Base-by-base conservation (phyloP, 2,888 invertebrate genomes). In the Syrista parreyssii region DNA sequence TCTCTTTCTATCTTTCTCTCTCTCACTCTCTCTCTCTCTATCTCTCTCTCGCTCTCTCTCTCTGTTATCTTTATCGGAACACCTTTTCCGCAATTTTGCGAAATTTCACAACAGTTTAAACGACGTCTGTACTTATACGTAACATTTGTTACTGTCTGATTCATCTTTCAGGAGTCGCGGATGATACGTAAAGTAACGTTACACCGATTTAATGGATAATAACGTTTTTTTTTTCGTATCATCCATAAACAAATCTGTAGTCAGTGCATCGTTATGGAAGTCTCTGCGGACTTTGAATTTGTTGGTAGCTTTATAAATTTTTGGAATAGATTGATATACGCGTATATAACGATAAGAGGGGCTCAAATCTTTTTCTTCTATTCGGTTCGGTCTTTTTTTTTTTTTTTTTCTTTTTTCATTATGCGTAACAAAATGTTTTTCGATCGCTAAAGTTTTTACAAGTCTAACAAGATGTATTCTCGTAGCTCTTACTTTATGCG, bases 341-440 rank as follows among this genome's bases (percentile, higher is more conserved):
- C 55, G 55, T 55, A 55, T 55, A 9, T 55, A 23, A 55, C 74
- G 77, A 76, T 75, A 79, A 79, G 72, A 77, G 79, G 80, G 76
- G 73, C 74, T 79, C 76, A 75, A 78, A 72, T 78, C 55, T 23
- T 68, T 72, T 55, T 73, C 23, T 73, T 75, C 55, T 68, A 32
- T 75, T 69, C 69, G 55, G 73, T 78, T 77, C 33, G 55, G 77
- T 78, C 74, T 76, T 75, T 75, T 77, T 75, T 76, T 68, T 77
- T 75, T 76, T 68, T 77, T 80, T 80, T 55, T 81, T 76, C 75
- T 80, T 80, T 76, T 73, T 74, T 75, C 68, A 68, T 73, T 55
- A 55, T 55, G 55, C 55, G 23, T 55, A 71, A 71, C 71, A 71
- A 71, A 71, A 71, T 31, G 12, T 33, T 15, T 71, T 32, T 71